phyloP scores from a whole-genome alignment of 2,888 invertebrate species.

The Drosophila recens region DNA sequence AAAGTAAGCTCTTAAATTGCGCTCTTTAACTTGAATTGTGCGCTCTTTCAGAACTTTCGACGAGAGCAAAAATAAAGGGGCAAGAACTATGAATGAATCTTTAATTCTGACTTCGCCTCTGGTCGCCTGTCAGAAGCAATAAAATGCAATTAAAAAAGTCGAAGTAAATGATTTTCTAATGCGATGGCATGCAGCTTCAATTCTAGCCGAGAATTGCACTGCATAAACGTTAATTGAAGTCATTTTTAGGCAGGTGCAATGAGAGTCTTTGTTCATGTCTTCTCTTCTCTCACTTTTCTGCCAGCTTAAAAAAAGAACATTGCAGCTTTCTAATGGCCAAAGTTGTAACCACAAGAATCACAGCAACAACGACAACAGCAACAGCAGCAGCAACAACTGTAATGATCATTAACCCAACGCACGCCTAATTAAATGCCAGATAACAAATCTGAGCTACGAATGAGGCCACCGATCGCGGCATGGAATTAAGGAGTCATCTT shows the following conservation, averaged over 20 bases:
- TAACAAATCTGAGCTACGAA: constrained; percentile 60
- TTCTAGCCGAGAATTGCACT: constrained; percentile 33
- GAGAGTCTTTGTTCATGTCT: constrained; percentile 33
- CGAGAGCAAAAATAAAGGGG: constrained; percentile 26
- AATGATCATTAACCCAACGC: constrained; percentile 58
- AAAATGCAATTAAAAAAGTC: constrained; percentile 64
- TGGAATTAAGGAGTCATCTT: constrained; percentile 20
- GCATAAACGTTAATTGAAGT: constrained; percentile 55
- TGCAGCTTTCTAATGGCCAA: constrained; percentile 74
- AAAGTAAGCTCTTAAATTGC: constrained; percentile 40
- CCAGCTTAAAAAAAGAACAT: constrained; percentile 32
- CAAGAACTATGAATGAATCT: constrained; percentile 27
- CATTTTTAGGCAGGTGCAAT: constrained; percentile 55
- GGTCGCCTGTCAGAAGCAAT: constrained; percentile 60
- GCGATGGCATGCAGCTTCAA: constrained; percentile 51
- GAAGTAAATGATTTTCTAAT: constrained; percentile 61
- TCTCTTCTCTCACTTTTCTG: constrained; percentile 2
- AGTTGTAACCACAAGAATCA: constrained; percentile 47
- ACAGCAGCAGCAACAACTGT: constrained; percentile 3
- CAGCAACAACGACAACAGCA: background rate
- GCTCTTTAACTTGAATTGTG: constrained; percentile 7
- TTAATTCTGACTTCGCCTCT: constrained; percentile 20
- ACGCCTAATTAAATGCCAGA: constrained; percentile 76
- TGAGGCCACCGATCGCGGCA: constrained; percentile 64
- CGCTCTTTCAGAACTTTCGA: constrained; percentile 37